A percentile compares a stretch with the other conserved stretches of the same genome.
phyloP scores from a whole-genome alignment of 2,888 invertebrate species.

The Eristalinus sepulchralis region DNA sequence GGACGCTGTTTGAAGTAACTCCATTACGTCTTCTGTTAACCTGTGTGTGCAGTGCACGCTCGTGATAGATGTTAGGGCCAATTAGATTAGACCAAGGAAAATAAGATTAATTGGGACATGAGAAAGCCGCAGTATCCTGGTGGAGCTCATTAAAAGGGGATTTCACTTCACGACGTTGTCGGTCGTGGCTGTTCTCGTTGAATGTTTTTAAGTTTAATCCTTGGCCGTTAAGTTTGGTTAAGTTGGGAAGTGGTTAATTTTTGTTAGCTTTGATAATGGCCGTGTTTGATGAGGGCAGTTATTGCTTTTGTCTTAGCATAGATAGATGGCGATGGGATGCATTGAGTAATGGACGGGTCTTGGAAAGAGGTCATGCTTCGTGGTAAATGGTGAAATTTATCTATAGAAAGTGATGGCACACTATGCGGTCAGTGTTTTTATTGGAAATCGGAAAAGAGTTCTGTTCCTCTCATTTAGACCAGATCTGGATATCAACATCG shows the following conservation, averaged over 20 bases:
- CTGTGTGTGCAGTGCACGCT: constrained; percentile 39
- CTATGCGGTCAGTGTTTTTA: too few relatives aligned
- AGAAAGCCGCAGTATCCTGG: constrained; percentile 26
- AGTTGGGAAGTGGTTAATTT: constrained; percentile 2
- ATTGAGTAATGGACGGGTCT: not conserved
- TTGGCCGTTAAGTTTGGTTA: not conserved
- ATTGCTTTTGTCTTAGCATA: not conserved
- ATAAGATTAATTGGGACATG: constrained; percentile 63
- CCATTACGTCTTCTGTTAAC: constrained; percentile 52
- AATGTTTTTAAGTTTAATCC: constrained; percentile 19
- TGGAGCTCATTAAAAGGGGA: constrained; percentile 57
- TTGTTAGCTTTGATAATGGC: not conserved
- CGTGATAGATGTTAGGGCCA: constrained; percentile 61
- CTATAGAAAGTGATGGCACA: too few relatives aligned
- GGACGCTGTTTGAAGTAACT: constrained; percentile 57
- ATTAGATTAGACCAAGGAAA: constrained; percentile 59
- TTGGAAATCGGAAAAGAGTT: too few relatives aligned
- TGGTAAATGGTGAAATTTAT: too few relatives aligned
- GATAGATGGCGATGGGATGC: not conserved
- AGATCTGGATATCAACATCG: too few relatives aligned
- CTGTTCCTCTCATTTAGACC: too few relatives aligned
- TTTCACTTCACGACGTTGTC: not conserved
- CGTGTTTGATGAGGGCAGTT: not conserved
- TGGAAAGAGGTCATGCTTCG: not conserved
- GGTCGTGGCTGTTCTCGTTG: not conserved